Evolutionary conservation across 2,888 invertebrate species (phyloP).

Genomic region (Clostera curtula): DNA sequence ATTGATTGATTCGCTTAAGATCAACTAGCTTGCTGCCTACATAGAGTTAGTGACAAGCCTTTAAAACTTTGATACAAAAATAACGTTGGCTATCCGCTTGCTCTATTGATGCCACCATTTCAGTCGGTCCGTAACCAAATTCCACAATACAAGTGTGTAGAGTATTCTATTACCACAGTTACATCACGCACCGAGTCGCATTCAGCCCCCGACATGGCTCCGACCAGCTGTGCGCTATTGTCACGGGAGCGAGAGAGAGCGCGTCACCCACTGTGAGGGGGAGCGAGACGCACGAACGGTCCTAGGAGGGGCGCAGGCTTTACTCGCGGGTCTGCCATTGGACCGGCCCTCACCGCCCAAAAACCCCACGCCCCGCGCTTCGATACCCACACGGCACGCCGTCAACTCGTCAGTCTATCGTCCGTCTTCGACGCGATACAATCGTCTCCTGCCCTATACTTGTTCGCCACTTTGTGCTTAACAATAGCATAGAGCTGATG

Average conservation of each 20-base stretch:
- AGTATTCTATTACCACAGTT: slow-evolving; percentile 48
- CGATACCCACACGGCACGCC: slow-evolving; percentile 44
- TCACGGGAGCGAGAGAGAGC: slow-evolving; percentile 33
- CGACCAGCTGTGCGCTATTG: slow-evolving; percentile 60
- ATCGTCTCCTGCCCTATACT: slow-evolving; percentile 50
- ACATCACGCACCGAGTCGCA: slow-evolving; percentile 52
- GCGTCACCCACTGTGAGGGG: slow-evolving; percentile 23
- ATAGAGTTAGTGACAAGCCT: too few species aligned
- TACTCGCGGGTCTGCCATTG: slow-evolving; percentile 44
- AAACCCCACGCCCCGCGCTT: slow-evolving; percentile 50
- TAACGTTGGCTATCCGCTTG: slow-evolving; percentile 21
- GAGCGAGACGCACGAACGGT: slow-evolving; percentile 30
- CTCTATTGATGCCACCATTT: slow-evolving; percentile 30
- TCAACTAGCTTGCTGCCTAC: too few species aligned
- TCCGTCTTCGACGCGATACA: slow-evolving; percentile 64
- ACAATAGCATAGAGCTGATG: slow-evolving; percentile 47
- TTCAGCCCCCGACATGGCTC: slow-evolving; percentile 46
- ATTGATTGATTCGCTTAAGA: too few species aligned
- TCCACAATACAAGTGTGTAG: slow-evolving; percentile 31
- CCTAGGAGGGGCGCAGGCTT: slow-evolving; percentile 60
- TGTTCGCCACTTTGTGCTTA: slow-evolving; percentile 62
- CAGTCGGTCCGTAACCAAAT: slow-evolving; percentile 27
- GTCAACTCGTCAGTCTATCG: slow-evolving; percentile 59
- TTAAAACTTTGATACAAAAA: too few species aligned
- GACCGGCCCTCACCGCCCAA: slow-evolving; percentile 43